These are phyloP conservation scores for Solenopsis fugax DNA, from an alignment of 1,140 invertebrate genomes.

Conservation along the genomic window DNA sequence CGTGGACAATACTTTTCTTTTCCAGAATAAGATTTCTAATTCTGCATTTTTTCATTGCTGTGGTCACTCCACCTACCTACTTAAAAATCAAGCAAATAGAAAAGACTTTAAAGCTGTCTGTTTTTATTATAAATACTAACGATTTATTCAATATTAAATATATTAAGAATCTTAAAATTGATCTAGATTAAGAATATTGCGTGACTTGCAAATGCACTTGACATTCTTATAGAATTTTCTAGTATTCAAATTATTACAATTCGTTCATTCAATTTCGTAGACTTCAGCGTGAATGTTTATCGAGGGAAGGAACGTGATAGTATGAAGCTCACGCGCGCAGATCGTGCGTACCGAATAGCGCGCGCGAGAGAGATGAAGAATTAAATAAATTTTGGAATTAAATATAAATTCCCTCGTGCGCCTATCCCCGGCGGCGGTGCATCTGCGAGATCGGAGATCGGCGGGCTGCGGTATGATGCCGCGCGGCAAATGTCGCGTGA, in stretches of 20 bases:
- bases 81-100: neutral
- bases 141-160: slow-evolving; percentile 20
- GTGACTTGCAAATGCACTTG: neutral
- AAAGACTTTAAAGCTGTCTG: neutral
- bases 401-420: slow-evolving; percentile 24
- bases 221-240: neutral
- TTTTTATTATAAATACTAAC: neutral
- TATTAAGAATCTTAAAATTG: neutral
- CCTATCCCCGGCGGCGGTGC: neutral
- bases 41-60: no score
- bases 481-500: slow-evolving; percentile 72
- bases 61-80: no score
- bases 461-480: slow-evolving; percentile 36
- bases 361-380: slow-evolving; percentile 32
- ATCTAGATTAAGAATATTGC: neutral
- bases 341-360: slow-evolving; percentile 21
- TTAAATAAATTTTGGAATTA: slow-evolving; percentile 50
- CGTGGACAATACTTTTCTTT: no score
- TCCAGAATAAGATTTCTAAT: no score
- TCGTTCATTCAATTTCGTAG: neutral
- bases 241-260: slow-evolving; percentile 25
- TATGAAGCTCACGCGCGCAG: slow-evolving; percentile 24
- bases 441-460: slow-evolving; percentile 25
- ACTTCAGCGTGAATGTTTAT: neutral
- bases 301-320: neutral